phyloP scores from a whole-genome alignment of 2,797 vertebrate species.

The Merluccius polli region DNA sequence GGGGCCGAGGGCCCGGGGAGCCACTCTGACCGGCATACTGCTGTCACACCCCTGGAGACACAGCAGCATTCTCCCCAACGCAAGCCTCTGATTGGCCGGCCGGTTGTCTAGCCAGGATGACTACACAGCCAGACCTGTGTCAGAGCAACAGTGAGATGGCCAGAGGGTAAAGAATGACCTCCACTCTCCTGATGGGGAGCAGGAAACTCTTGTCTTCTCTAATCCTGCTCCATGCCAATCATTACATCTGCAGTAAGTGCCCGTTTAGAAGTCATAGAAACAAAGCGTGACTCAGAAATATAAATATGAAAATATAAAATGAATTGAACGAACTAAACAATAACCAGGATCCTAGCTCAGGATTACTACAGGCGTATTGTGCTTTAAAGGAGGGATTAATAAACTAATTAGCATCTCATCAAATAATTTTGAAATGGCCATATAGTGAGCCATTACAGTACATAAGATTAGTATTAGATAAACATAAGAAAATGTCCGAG shows the following conservation, averaged over 20 bases:
- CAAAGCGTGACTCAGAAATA: neutral
- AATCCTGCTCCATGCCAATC: no score
- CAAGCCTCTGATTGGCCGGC: constrained; percentile 55
- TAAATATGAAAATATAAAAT: neutral
- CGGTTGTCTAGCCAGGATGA: constrained; percentile 39
- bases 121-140: no score
- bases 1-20: constrained; percentile 74
- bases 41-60: constrained; percentile 83
- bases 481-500: constrained; percentile 12
- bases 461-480: neutral
- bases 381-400: neutral
- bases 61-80: constrained; percentile 56
- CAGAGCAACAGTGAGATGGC: constrained; percentile 44
- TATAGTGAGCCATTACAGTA: neutral
- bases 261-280: no score
- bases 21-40: constrained; percentile 79
- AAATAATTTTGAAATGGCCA: neutral
- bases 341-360: no score
- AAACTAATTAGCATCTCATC: neutral
- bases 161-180: constrained; percentile 14
- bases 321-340: neutral
- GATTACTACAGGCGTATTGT: neutral
- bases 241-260: no score
- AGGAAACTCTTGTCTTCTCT: neutral
- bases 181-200: neutral